Conservation (phyloP, 2,797 vertebrate species). For the Lophotriccus pileatus region DNA sequence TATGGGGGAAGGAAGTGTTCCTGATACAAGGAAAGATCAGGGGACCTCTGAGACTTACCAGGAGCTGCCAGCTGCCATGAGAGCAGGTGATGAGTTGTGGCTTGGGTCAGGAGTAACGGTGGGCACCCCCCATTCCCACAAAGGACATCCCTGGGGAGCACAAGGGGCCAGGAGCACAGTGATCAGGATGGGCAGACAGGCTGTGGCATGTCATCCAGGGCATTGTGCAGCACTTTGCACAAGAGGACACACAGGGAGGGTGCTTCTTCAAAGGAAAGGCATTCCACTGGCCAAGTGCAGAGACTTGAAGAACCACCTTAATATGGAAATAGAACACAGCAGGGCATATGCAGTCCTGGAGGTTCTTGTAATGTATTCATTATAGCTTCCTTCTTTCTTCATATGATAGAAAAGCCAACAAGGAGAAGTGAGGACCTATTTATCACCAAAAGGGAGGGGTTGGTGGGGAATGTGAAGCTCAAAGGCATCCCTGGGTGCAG, state of each 20-base stretch:
- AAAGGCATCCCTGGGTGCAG: neutral
- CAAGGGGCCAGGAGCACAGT: rapidly evolving
- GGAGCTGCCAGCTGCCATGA: neutral
- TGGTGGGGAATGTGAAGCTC: neutral
- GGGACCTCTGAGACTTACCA: neutral
- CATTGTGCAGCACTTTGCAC: neutral
- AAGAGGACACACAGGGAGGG: rapidly evolving
- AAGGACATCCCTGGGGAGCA: neutral
- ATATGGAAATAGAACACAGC: neutral
- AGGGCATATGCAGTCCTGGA: too few relatives aligned
- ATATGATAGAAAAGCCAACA: rapidly evolving
- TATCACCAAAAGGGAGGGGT: neutral
- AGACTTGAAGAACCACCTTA: neutral
- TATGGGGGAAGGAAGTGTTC: neutral
- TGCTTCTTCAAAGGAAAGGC: neutral
- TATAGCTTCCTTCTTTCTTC: neutral
- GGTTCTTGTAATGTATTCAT: neutral
- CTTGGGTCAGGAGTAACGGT: neutral
- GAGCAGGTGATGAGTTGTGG: rapidly evolving
- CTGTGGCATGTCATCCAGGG: neutral
- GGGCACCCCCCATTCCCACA: too few relatives aligned
- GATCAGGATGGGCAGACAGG: neutral
- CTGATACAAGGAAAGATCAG: neutral
- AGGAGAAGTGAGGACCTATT: neutral
- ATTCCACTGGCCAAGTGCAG: neutral